Conservation (phyloP, 2,113 vertebrate genomes). For the Tapirus terrestris region DNA sequence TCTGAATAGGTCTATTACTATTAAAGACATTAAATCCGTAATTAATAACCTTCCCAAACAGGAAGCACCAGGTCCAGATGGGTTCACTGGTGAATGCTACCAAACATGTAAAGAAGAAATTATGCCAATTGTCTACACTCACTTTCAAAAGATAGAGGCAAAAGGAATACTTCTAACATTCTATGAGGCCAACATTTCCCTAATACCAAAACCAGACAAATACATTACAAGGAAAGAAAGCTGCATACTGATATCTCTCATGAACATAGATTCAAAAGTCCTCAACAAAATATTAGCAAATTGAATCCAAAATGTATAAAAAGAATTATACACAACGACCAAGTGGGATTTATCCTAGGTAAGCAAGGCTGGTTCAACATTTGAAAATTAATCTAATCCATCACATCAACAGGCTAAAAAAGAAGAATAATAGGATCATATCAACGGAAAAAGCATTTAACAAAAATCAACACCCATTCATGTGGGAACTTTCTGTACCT, state of each 20-base stretch:
- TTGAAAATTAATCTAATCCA: not conserved
- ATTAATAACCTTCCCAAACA: slow-evolving; percentile 11
- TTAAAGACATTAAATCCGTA: not conserved
- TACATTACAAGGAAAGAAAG: not conserved
- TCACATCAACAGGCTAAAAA: not conserved
- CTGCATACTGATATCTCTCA: not conserved
- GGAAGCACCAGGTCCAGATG: not conserved
- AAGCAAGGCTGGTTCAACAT: not conserved
- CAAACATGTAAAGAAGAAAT: not conserved
- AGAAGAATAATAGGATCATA: not conserved
- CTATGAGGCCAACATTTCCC: not conserved
- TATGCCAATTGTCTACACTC: not conserved
- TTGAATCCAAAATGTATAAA: not conserved
- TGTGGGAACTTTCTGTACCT: not conserved
- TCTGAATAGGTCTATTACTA: not conserved
- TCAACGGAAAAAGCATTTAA: not conserved
- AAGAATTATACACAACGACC: not conserved
- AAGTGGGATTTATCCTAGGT: not conserved
- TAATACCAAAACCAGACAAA: not conserved
- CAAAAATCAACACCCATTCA: not conserved
- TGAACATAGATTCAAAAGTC: not conserved
- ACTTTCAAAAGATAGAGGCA: not conserved
- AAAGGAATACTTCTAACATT: not conserved
- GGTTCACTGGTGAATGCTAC: not conserved
- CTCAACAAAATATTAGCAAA: not conserved